Conservation (phyloP, 1,140 invertebrate genomes). For the Arctopsyche grandis region DNA sequence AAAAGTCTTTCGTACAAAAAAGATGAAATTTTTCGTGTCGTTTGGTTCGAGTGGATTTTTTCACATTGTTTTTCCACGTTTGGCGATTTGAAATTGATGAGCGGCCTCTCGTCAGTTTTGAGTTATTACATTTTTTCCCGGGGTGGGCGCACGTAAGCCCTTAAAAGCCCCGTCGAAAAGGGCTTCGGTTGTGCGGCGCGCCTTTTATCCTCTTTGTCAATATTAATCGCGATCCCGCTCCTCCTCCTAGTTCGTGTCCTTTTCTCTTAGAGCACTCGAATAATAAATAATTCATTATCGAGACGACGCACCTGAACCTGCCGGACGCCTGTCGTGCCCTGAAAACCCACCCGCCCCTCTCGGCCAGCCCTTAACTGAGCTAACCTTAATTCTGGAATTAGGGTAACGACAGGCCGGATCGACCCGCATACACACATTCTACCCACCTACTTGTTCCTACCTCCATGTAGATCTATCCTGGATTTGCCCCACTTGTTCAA, state of each 20-base stretch:
- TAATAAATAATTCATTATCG: constrained; percentile 54
- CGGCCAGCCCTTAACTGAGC: neutral
- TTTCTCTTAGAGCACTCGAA: constrained; percentile 43
- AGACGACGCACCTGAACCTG: constrained; percentile 46
- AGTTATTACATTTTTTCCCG: neutral
- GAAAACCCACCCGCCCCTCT: neutral
- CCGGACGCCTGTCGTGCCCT: constrained; percentile 32
- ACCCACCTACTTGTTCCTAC: too few relatives aligned
- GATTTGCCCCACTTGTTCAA: neutral
- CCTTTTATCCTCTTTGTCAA: constrained; percentile 49
- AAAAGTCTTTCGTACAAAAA: too few relatives aligned
- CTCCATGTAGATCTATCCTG: neutral
- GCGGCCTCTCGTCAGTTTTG: too few relatives aligned
- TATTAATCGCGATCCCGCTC: constrained; percentile 50
- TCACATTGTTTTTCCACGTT: neutral
- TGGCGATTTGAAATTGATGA: too few relatives aligned
- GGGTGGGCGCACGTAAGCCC: neutral
- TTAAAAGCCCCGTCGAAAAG: constrained; percentile 8
- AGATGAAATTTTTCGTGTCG: too few relatives aligned
- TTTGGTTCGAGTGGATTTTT: neutral
- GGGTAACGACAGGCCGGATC: constrained; percentile 7
- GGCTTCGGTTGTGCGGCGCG: neutral
- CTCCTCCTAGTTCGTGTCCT: constrained; percentile 17
- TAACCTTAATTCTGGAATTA: constrained; percentile 29
- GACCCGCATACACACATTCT: constrained; percentile 18